Base-by-base conservation (phyloP, 2,888 invertebrate genomes). In the Leucoma salicis region DNA sequence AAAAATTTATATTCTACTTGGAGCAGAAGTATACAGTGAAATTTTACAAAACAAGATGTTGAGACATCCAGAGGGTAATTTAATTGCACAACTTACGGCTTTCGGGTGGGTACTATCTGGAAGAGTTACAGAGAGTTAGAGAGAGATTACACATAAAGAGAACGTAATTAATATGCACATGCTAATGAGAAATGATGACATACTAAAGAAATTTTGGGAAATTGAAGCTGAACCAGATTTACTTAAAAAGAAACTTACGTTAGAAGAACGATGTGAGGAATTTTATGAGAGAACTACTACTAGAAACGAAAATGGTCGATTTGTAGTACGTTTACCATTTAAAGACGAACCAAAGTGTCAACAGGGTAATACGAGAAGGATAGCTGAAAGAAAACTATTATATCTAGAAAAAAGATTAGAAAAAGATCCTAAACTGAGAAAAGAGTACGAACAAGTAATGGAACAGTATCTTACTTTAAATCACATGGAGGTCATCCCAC, bases 371-470 rank as follows among this genome's bases (percentile, higher is more conserved):
- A n/a, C 7, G 12, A 33, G 3, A 12, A 13, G 5, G 11, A 21
- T 33, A 21, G 21, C 21, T 12, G 8, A 14, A 14, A 18, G 8
- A 21, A 12, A 11, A 13, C 21, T 33, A 1, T 5, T 10, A n/a
- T 4, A 6, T 1, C 11, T 33, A 1, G 21, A 21, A 11, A 33
- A 8, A 10, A 18, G 21, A 10, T 12, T 33, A 13, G 1, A 3
- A 7, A 33, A 7, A 21, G 15, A 33, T 12, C 1, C 5, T 0
- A 33, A 18, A 10, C 13, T 8, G 11, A 21, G 7, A 8, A 33
- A 21, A 11, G 8, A 16, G 11, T 33, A 33, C 12, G 31, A 6
- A 0, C 44, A 49, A 10, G 57, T 54, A n/a, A 11, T 28, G 12
- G 3, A 11, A 10, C 12, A 28, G 12, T 28, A 28, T 28, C 2